Evolutionary conservation across 2,888 invertebrate species (phyloP).

Genomic region (Nephrocerus scutellatus): DNA sequence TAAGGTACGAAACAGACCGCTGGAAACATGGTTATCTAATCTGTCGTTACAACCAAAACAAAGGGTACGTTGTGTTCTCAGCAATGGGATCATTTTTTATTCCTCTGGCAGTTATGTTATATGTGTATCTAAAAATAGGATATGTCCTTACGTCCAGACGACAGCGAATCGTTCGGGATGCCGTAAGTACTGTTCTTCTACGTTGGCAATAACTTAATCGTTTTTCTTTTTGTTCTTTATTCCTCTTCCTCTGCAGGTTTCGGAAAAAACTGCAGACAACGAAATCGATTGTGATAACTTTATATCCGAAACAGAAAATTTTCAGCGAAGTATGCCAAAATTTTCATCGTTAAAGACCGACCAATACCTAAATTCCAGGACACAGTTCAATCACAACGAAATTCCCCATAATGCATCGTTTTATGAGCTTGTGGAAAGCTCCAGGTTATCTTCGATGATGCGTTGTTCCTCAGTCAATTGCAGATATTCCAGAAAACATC

Average conservation of each 20-base stretch:
- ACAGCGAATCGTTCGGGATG: conserved; percentile 60
- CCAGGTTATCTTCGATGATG: conserved; percentile 37
- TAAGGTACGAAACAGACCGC: conserved; percentile 66
- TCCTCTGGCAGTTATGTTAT: conserved; percentile 91
- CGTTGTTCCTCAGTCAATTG: conserved; percentile 38
- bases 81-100: conserved; percentile 95
- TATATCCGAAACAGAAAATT: conserved; percentile 40
- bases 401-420: conserved; percentile 34
- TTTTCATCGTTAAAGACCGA: conserved; percentile 30
- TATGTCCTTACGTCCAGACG: conserved; percentile 75
- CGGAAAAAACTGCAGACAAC: conserved; percentile 41
- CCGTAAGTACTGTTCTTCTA: conserved; percentile 34
- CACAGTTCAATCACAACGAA: conserved; percentile 10
- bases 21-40: conserved; percentile 53
- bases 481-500: conserved; percentile 25
- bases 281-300: conserved; percentile 41
- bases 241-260: conserved; percentile 28
- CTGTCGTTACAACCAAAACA: conserved; percentile 86
- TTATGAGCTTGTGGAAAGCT: conserved; percentile 42
- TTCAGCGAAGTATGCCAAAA: conserved; percentile 34
- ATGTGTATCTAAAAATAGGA: conserved; percentile 87
- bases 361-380: conserved; percentile 10
- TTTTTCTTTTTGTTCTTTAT: not conserved
- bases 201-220: too few relatives aligned
- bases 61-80: conserved; percentile 89